Conservation (phyloP, 2,888 invertebrate genomes). For the Hoplodrina ambigua region DNA sequence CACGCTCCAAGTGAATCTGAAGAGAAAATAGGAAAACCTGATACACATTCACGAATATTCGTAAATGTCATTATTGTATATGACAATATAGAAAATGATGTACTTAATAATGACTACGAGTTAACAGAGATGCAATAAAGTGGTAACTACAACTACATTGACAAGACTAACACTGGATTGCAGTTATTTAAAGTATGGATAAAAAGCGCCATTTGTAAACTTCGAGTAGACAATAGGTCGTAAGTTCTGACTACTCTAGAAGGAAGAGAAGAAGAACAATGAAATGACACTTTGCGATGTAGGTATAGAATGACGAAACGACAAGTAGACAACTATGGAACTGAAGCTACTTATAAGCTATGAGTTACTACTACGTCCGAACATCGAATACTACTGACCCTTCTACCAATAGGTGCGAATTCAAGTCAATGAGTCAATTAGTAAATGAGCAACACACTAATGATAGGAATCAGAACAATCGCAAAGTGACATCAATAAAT, state of each 20-base stretch:
- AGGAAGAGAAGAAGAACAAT: slow-evolving; percentile 77
- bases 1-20: slow-evolving; percentile 6
- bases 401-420: slow-evolving; percentile 19
- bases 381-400: slow-evolving; percentile 4
- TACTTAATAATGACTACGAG: slow-evolving; percentile 42
- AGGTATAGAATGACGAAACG: background rate
- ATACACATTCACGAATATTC: slow-evolving; percentile 22
- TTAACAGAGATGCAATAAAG: slow-evolving; percentile 45
- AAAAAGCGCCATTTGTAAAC: slow-evolving; percentile 37
- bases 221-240: slow-evolving; percentile 46
- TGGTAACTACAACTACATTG: slow-evolving; percentile 65
- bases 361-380: slow-evolving; percentile 3
- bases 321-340: background rate
- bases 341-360: background rate
- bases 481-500: slow-evolving; percentile 52
- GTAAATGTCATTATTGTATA: slow-evolving; percentile 33
- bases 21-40: background rate
- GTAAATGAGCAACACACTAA: slow-evolving; percentile 16
- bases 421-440: slow-evolving; percentile 34
- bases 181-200: slow-evolving; percentile 52
- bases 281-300: slow-evolving; percentile 47
- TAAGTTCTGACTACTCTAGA: slow-evolving; percentile 78
- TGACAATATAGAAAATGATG: slow-evolving; percentile 32
- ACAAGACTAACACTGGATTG: slow-evolving; percentile 64
- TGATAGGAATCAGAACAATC: slow-evolving; percentile 24